Evolutionary conservation across 2,797 vertebrate species (phyloP), one percentile per base, ranked within the genome.

Genomic region (Falco columbarius): DNA sequence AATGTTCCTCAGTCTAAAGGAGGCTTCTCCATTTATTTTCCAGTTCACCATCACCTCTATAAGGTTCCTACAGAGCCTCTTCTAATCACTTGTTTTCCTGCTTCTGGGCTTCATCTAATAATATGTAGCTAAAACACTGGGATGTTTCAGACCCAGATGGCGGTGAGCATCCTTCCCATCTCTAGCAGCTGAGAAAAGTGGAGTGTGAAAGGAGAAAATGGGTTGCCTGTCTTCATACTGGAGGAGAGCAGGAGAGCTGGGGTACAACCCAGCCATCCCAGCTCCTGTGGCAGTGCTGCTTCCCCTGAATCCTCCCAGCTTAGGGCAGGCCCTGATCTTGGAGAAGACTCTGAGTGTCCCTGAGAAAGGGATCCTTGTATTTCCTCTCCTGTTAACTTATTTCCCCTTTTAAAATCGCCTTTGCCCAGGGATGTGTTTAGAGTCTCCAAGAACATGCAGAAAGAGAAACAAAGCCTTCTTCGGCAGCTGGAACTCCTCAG

Each of bases 401-500:
- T 89, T 84, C 6, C 13, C 27, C 32, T 79, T 94, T 91, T 61
- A 58, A 76, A 65, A 81, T 55, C 18, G 32, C 9, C 20, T 32
- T 88, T 17, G 1, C 58, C 10, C 97, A 99, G 99, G 95, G 98
- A 99, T 29, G 98, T 99, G 91, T 97, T 98, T 52, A 98, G 98
- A 54, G 99, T 99, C 85, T 99, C 99, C 18, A 98, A 97, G 95
- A 99, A 99, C 97, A 99, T 99, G 98, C 99, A 99, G 98, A 99
- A 99, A 90, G 99, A 99, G 97, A 99, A 99, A 80, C 98, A 99
- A 66, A 99, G 99, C 91, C 98, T 99, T 36, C 89, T 98, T 19
- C 98, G 98, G 89, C 99, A 99, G 81, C 98, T 99, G 95, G 99
- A 99, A n/a, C 98, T 99, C 14, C 98, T 99, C 96, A 99, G 99